Base-by-base conservation (phyloP, 2,113 vertebrate genomes). In the Otis tarda region DNA sequence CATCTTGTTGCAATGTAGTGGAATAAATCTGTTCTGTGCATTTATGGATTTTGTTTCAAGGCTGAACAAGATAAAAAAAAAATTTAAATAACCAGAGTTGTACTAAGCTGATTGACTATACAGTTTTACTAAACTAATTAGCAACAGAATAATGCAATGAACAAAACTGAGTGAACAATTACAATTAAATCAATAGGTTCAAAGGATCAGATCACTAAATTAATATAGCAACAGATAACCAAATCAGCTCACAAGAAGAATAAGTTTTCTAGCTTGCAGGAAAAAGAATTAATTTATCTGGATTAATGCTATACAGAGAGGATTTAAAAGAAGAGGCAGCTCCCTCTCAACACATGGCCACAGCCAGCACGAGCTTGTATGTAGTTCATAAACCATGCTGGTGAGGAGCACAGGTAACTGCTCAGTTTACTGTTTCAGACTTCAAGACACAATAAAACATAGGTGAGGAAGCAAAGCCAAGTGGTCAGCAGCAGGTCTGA, bases 101-200 rank as follows among this genome's bases (percentile, higher is more conserved):
- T 79, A 61, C 53, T 81, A 87, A 91, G 17, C 12, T 87, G 47
- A 68, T 83, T 83, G 49, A 76, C 33, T 90, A 22, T 71, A 64
- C 45, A 80, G 43, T 88, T 93, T 87, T 73, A 69, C 53, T 85
- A 71, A 87, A 90, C 59, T 82, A 85, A 89, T 75, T 95, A 90
- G 87, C 89, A 45, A 85, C 30, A 15, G 63, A 95, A 93, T 65
- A 93, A 94, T 76, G 53, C 74, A 82, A 84, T 61, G 61, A 84
- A 89, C 50, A 94, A 61, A 83, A 82, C 0, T 33, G 65, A 94
- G 28, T 41, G 70, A 95, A 71, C 30, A 73, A 57, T 93, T 94
- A 92, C 45, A 87, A 90, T 94, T 83, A 89, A 90, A 94, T 83
- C 91, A 78, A 84, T 52, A 87, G 53, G 55, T 87, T 93, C 81